phyloP scores from a whole-genome alignment of 2,888 invertebrate genomes.

The Chrysotoxum bicinctum region DNA sequence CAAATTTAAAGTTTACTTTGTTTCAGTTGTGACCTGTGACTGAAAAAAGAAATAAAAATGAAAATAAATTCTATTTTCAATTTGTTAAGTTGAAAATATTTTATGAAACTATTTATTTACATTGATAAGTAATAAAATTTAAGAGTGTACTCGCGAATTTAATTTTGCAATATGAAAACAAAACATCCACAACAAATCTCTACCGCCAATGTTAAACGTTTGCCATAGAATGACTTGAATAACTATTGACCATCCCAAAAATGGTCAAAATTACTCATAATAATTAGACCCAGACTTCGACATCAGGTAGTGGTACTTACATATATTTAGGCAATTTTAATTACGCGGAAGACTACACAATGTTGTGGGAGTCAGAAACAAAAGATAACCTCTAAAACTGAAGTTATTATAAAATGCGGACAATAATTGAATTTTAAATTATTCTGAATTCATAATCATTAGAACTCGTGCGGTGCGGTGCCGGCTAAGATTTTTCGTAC shows the following conservation, averaged over 20 bases:
- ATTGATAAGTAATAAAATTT: slow-evolving; percentile 20
- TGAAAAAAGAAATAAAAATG: too few species aligned
- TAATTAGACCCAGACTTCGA: background rate
- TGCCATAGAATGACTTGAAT: slow-evolving; percentile 40
- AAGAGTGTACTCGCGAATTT: slow-evolving; percentile 2
- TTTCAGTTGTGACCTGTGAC: too few species aligned
- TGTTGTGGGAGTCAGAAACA: slow-evolving; percentile 4
- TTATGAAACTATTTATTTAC: background rate
- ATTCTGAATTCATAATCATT: slow-evolving; percentile 9
- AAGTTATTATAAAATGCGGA: slow-evolving; percentile 8
- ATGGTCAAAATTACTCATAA: slow-evolving; percentile 50
- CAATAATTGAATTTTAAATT: slow-evolving; percentile 34
- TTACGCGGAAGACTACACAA: slow-evolving; percentile 27
- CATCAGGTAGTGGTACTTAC: background rate
- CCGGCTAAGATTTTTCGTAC: slow-evolving; percentile 33
- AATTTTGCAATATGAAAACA: slow-evolving; percentile 29
- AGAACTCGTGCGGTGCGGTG: slow-evolving; percentile 22
- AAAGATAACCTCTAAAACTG: slow-evolving; percentile 22
- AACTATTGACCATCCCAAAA: slow-evolving; percentile 36
- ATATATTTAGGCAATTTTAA: slow-evolving; percentile 51
- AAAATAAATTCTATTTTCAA: background rate
- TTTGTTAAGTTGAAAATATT: background rate
- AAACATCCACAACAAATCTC: background rate
- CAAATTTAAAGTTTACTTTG: too few species aligned
- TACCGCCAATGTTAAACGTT: slow-evolving; percentile 41